phyloP scores from a whole-genome alignment of 2,797 vertebrate genomes.

The Chelon auratus region DNA sequence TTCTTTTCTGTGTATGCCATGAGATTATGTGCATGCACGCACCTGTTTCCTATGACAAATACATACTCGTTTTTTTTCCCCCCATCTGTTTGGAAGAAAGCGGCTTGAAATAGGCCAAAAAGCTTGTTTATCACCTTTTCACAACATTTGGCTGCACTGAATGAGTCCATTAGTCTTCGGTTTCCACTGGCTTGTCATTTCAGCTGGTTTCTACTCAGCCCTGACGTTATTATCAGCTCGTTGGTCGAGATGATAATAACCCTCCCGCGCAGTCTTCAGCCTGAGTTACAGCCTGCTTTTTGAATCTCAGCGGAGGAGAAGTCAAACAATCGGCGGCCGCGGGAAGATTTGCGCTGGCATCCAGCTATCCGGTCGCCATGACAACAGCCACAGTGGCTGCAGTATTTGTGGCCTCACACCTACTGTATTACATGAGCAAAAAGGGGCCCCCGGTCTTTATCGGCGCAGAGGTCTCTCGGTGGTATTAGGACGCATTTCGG shows the following conservation, averaged over 20 bases:
- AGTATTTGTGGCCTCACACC: constrained; percentile 39
- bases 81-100: constrained; percentile 63
- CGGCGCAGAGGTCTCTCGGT: constrained; percentile 28
- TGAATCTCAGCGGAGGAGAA: constrained; percentile 46
- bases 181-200: constrained; percentile 44
- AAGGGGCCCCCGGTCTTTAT: neutral
- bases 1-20: constrained; percentile 61
- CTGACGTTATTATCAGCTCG: constrained; percentile 13
- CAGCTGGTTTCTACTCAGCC: constrained; percentile 18
- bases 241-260: constrained; percentile 13
- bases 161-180: constrained; percentile 50
- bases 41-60: constrained; percentile 83
- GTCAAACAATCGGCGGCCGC: constrained; percentile 44
- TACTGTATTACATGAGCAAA: constrained; percentile 48
- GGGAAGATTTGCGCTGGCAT: constrained; percentile 58
- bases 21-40: constrained; percentile 70
- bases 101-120: constrained; percentile 47
- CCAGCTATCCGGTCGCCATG: constrained; percentile 54
- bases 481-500: constrained; percentile 55
- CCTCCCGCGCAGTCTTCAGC: neutral
- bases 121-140: constrained; percentile 49
- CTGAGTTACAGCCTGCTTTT: constrained; percentile 36
- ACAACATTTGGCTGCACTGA: constrained; percentile 51
- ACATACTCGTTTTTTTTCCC: constrained; percentile 42
- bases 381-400: constrained; percentile 53